Base-by-base conservation (phyloP, 2,797 vertebrate species). In the Gila robusta region DNA sequence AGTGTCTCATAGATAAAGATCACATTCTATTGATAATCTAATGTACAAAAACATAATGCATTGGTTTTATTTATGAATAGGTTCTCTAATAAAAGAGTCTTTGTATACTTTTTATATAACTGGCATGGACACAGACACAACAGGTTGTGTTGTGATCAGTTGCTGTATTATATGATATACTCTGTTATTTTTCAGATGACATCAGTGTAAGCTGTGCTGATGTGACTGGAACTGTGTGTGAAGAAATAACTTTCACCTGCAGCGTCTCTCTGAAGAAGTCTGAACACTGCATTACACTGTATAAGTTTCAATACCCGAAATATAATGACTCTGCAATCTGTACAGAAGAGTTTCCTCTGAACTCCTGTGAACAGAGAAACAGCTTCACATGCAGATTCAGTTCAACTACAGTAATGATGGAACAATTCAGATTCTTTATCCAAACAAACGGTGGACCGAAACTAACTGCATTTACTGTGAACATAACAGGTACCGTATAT, bases 371-470 rank as follows among this genome's bases (percentile, higher is more conserved):
- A 17, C 10, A 5, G 23, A 21, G 9, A 10, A 23, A 21, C 17
- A 23, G 3, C 6, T 44, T 44, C 39, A 72, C 70, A 26, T 72
- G 39, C 70, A 44, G 39, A 6, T 81, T 39, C 26, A 23, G 2
- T 16, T 0, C 79, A 70, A 11, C 12, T 6, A 70, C 12, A 32
- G n/a, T 2, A 54, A 17, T 3, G 59, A 32, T 4, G 1, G 4
- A 0, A 32, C 10, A 4, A 79, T 32, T 8, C 21, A 54, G 5
- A 52, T 70, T 81, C 19, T 81, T 66, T 44, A 12, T 70, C 2
- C 66, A 70, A 35, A 0, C 23, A 5, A 0, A 0, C 0, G 6
- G 16, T 52, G 26, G 28, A 32, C 0, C 0, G 0, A 8, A 5
- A 2, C 1, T 0, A 5, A 8, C 17, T 1, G 5, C 0, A 4